These are phyloP conservation scores for Cataglyphis cursor DNA, from an alignment of 2,888 invertebrate species.

Conservation along the genomic window DNA sequence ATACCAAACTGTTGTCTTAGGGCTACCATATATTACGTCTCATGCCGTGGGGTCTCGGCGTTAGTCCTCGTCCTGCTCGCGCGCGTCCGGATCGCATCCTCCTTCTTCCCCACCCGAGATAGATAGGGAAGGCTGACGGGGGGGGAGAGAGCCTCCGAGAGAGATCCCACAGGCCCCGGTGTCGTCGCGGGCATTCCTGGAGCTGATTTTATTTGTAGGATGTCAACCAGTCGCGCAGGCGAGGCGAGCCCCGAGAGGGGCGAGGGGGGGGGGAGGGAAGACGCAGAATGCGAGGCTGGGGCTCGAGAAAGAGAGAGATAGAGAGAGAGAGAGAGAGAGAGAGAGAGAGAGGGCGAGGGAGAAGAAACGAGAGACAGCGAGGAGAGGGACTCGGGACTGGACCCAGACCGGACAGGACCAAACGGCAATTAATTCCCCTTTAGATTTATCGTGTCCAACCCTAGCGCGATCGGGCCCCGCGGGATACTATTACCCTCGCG, in stretches of 20 bases:
- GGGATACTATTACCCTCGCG: constrained; percentile 74
- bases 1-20: constrained; percentile 83
- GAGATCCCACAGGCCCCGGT: constrained; percentile 83
- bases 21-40: constrained; percentile 84
- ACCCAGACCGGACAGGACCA: constrained; percentile 81
- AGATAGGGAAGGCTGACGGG: constrained; percentile 61
- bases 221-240: constrained; percentile 84
- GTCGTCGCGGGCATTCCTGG: constrained; percentile 85
- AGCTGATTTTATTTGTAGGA: constrained; percentile 86
- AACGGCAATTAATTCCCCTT: constrained; percentile 85
- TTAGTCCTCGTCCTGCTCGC: constrained; percentile 69
- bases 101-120: constrained; percentile 65
- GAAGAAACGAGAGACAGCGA: constrained; percentile 54
- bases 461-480: constrained; percentile 78
- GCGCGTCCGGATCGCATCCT: constrained; percentile 63
- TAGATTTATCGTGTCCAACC: constrained; percentile 85
- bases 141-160: constrained; percentile 68
- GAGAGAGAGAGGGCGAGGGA: constrained; percentile 47
- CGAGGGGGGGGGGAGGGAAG: not conserved
- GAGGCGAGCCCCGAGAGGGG: constrained; percentile 71
- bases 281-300: constrained; percentile 73
- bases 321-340: constrained; percentile 44
- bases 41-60: constrained; percentile 69
- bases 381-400: constrained; percentile 77
- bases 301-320: constrained; percentile 33